A percentile compares a stretch with the other conserved stretches of the same genome.
Evolutionary conservation across 2,888 invertebrate genomes (phyloP).

Genomic region (Drosophila maculinotata): DNA sequence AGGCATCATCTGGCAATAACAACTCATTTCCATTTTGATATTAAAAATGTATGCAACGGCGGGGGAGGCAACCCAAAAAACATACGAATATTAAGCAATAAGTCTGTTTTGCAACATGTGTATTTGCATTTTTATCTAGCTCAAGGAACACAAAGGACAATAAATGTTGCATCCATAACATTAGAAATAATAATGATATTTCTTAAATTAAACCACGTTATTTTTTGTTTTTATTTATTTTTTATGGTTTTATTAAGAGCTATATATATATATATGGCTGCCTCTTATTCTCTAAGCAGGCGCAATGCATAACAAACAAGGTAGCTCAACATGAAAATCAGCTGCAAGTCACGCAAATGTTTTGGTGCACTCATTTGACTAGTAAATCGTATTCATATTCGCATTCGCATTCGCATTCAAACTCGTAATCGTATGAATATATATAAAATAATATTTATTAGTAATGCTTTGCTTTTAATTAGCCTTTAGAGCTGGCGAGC

Average conservation of each 20-base stretch:
- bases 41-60: constrained; percentile 10
- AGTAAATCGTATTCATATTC: constrained; percentile 48
- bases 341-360: constrained; percentile 67
- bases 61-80: constrained; percentile 20
- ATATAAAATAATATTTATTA: constrained; percentile 67
- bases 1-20: constrained; percentile 59
- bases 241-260: background rate
- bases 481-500: constrained; percentile 49
- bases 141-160: background rate
- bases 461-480: constrained; percentile 70
- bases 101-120: background rate
- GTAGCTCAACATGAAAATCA: constrained; percentile 10
- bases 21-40: constrained; percentile 58
- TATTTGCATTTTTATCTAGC: background rate
- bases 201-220: too few relatives aligned
- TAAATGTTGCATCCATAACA: background rate
- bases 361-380: constrained; percentile 68
- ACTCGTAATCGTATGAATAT: constrained; percentile 54
- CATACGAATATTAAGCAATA: constrained; percentile 2
- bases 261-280: background rate
- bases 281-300: background rate
- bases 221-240: too few relatives aligned
- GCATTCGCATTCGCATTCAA: constrained; percentile 43
- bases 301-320: constrained; percentile 5
- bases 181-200: too few relatives aligned